Base-by-base conservation (phyloP, 2,113 vertebrate genomes). In the Gasterosteus nipponicus region DNA sequence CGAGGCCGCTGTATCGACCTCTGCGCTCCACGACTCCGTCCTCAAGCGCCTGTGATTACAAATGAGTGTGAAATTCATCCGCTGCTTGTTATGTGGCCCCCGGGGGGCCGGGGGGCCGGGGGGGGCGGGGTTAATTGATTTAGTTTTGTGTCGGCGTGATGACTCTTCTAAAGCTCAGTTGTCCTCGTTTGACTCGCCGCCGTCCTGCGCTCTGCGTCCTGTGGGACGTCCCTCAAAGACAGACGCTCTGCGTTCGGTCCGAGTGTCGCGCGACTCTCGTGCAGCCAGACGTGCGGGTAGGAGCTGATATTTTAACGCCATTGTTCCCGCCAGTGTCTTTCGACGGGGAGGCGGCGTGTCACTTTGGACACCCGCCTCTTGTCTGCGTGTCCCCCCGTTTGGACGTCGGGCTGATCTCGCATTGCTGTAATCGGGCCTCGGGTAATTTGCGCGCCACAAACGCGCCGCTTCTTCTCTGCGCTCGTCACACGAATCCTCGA, bases 361-460 rank as follows among this genome's bases (percentile, higher is more conserved):
- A 35, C 33, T 35, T 35, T 35, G 5, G 33, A 5, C 33, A 3
- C 5, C 33, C 3, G 33, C 0, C 33, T 35, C 33, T 26, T 26
- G 22, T 26, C 1, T 26, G 22, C 22, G 22, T 26, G 33, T 35
- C 3, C 5, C 33, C 33, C 33, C 5, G 33, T 73, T 83, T 86
- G 83, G 70, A 74, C 67, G 71, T 79, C 82, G 75, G 78, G 84
- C 74, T 75, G 29, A 26, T 26, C 22, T 1, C 22, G 1, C 22
- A 26, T 26, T 26, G 22, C 22, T 26, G 22, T 26, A 26, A 26
- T 33, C 67, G 84, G 88, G 89, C 88, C 49, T 73, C 78, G 89
- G 90, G 86, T 90, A 91, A 91, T 92, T 91, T 82, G 67, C 78
- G 81, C 86, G 70, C 85, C 86, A 92, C 90, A 91, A 90, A 90